A percentile compares a stretch with the other conserved stretches of the same genome.
phyloP scores from a whole-genome alignment of 2,888 invertebrate genomes.

The Dioctria linearis region DNA sequence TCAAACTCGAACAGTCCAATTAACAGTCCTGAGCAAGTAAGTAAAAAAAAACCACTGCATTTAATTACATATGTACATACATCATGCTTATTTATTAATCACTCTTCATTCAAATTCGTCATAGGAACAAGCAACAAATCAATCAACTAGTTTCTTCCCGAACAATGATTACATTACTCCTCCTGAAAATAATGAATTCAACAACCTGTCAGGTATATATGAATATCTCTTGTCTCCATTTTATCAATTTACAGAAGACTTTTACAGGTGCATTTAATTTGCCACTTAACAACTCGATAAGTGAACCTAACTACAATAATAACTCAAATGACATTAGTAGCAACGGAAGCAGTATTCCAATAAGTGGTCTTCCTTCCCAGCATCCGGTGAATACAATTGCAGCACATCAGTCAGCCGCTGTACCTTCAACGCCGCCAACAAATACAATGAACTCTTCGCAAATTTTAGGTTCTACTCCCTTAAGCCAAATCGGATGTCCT shows the following conservation, averaged over 20 bases:
- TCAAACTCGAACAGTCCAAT: constrained; percentile 72
- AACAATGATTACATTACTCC: constrained; percentile 59
- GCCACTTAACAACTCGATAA: constrained; percentile 54
- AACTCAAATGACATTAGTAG: constrained; percentile 55
- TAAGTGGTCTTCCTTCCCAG: constrained; percentile 36
- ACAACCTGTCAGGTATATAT: constrained; percentile 58
- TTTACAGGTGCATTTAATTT: constrained; percentile 45
- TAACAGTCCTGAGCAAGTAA: constrained; percentile 58
- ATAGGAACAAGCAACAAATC: constrained; percentile 58
- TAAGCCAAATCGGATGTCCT: constrained; percentile 86
- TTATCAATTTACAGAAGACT: constrained; percentile 18
- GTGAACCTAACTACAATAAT: constrained; percentile 56
- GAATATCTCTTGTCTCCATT: too few species aligned
- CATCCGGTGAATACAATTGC: constrained; percentile 49
- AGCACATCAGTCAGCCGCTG: constrained; percentile 28
- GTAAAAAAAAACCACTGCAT: background rate
- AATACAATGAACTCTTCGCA: constrained; percentile 65
- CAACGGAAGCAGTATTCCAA: constrained; percentile 55
- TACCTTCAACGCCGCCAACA: constrained; percentile 43
- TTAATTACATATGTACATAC: background rate
- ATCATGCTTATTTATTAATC: background rate
- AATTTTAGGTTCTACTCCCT: constrained; percentile 88
- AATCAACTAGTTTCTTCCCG: constrained; percentile 58
- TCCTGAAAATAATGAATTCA: constrained; percentile 58
- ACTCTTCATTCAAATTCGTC: background rate